Evolutionary conservation across 2,797 vertebrate genomes (phyloP), one percentile per base, ranked within the genome.

Genomic region (Cuculus canorus): DNA sequence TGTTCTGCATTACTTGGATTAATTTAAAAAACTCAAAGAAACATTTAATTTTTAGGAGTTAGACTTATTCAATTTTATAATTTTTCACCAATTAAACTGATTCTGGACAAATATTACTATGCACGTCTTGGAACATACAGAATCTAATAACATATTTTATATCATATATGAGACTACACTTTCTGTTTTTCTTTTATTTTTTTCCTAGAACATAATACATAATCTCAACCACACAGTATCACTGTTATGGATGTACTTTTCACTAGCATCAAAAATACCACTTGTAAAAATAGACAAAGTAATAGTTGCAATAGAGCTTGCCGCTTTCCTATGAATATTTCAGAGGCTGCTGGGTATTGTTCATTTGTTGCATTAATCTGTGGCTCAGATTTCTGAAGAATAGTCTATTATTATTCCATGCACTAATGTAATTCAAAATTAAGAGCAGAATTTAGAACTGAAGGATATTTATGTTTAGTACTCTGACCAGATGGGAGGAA

Each of bases 261-360:
- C 82, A 95, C 88, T 60, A 28, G n/a, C 24, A 83, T 53, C 45
- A 92, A 95, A 80, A 73, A 88, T 59, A 66, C 4, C 48, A 86
- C 59, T 79, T 93, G 25, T 69, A 95, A 56, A 93, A 93, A 79
- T 14, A 45, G 25, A 70, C 15, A 50, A 71, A 69, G 1, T 6
- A 50, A 82, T 11, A 35, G 8, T 41, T 48, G n/a, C 53, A 87
- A 37, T 56, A 95, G 48, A 86, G 4, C 15, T 76, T 88, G 17
- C 17, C 82, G 59, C 71, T 92, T 96, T 72, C 25, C 8, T 63
- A 9, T 76, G 59, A 90, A 86, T 90, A 95, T 96, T 95, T 94
- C 81, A 91, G 78, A 90, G 45, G 69, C 56, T 95, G 82, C 61
- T 95, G n/a, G 30, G 5, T 54, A 28, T 17, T 91, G 33, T 50